phyloP scores from a whole-genome alignment of 92 coral and sea anemone species.

The Epizoanthus rinbou region DNA sequence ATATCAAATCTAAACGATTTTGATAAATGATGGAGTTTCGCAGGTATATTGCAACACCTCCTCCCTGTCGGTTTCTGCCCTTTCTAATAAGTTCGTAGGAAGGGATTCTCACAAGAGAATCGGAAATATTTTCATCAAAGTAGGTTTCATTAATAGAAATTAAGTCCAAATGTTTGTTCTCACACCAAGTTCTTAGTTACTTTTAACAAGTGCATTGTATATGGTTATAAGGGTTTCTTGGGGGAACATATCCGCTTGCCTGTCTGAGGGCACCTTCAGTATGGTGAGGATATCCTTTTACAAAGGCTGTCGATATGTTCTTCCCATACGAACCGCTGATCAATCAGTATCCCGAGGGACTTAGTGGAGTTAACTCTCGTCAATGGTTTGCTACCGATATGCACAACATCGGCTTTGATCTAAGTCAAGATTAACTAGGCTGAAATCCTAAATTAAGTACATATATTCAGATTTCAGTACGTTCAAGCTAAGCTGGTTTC shows the following conservation, averaged over 20 bases:
- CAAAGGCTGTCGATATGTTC: constrained; percentile 3
- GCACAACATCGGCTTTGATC: background rate
- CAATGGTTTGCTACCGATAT: background rate
- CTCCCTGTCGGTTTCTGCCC: constrained; percentile 22
- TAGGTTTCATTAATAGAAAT: constrained; percentile 2
- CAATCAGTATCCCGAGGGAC: background rate
- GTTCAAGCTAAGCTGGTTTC: background rate
- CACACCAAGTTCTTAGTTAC: background rate
- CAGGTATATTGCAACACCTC: constrained; percentile 19
- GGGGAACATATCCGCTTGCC: background rate
- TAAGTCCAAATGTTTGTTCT: background rate
- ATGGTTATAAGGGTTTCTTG: background rate
- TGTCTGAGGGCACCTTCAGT: constrained; percentile 1
- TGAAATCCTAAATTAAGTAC: background rate
- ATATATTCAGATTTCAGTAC: background rate
- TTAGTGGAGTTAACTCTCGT: background rate
- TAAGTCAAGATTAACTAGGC: background rate
- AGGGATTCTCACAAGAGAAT: background rate
- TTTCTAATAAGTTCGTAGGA: background rate
- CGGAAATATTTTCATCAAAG: background rate
- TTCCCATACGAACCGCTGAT: too few relatives aligned
- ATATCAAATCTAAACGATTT: background rate
- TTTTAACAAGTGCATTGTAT: background rate
- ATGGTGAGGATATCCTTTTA: constrained; percentile 5
- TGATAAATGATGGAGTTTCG: background rate